Percentiles rank a stretch among this genome's conserved stretches.
Conservation (phyloP, 2,113 vertebrate species). For the Odontophorus gujanensis region DNA sequence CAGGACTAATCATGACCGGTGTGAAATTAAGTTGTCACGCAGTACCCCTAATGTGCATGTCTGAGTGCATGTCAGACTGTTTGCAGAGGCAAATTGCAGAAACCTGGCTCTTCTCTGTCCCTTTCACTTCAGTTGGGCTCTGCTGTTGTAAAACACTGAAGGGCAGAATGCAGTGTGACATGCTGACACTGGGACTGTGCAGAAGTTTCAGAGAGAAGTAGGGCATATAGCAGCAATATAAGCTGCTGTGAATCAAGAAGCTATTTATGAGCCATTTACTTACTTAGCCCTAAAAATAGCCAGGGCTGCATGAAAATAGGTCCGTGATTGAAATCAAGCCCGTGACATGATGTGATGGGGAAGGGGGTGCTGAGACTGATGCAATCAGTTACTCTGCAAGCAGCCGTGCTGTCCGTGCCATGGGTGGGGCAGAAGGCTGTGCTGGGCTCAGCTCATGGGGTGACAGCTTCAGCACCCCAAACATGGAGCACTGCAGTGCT, state of each 20-base stretch:
- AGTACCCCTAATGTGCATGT: not conserved
- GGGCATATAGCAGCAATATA: not conserved
- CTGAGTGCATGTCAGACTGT: not conserved
- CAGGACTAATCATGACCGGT: not conserved
- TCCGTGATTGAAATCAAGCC: conserved; percentile 64
- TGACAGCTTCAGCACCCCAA: not conserved
- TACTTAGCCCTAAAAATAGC: conserved; percentile 62
- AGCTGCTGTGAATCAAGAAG: conserved; percentile 27
- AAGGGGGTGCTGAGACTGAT: not conserved
- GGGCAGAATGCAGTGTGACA: not conserved
- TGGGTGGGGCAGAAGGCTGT: not conserved
- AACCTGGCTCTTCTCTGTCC: not conserved
- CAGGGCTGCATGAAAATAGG: conserved; percentile 19
- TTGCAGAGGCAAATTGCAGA: conserved; percentile 15
- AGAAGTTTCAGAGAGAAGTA: conserved; percentile 25
- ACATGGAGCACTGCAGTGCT: fast-evolving
- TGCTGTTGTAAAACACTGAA: not conserved
- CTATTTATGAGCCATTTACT: conserved; percentile 64
- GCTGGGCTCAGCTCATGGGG: not conserved
- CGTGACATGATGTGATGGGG: conserved; percentile 19
- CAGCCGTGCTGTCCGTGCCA: not conserved
- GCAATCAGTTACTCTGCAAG: conserved; percentile 9
- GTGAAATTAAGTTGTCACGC: conserved; percentile 55
- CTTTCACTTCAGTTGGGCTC: not conserved
- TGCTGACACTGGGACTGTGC: not conserved